These are phyloP conservation scores for Coleophora flavipennella DNA, from an alignment of 2,888 invertebrate genomes.

Conservation along the genomic window DNA sequence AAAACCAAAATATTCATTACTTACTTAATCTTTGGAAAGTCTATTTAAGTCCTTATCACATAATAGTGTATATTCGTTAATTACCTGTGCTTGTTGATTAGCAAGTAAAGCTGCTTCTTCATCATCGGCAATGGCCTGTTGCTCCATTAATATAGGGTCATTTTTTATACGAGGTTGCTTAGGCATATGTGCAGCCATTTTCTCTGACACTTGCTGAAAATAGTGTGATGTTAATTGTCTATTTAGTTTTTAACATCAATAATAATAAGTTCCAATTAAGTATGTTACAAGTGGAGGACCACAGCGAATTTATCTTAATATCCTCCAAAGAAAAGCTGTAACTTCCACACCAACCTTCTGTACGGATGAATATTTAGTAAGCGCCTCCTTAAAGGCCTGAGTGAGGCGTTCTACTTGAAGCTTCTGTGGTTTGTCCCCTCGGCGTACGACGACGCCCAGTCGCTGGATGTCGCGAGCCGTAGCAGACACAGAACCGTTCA, in stretches of 20 bases:
- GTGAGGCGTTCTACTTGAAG: slow-evolving; percentile 88
- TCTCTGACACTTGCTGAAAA: slow-evolving; percentile 74
- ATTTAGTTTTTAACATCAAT: too few relatives aligned
- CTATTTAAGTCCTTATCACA: too few relatives aligned
- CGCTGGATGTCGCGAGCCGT: slow-evolving; percentile 82
- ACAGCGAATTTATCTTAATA: too few relatives aligned
- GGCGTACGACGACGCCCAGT: slow-evolving; percentile 78
- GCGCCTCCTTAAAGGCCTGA: slow-evolving; percentile 84
- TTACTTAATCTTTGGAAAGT: too few relatives aligned
- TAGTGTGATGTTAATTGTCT: too few relatives aligned
- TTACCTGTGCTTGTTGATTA: slow-evolving; percentile 66
- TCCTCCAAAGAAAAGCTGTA: too few relatives aligned
- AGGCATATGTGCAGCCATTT: slow-evolving; percentile 77
- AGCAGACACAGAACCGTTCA: slow-evolving; percentile 81
- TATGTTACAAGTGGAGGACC: too few relatives aligned
- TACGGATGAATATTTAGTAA: slow-evolving; percentile 82
- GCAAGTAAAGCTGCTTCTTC: slow-evolving; percentile 53
- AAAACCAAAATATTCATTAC: background rate
- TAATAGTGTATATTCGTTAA: too few relatives aligned
- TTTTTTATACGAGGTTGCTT: slow-evolving; percentile 37
- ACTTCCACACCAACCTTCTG: slow-evolving; percentile 83
- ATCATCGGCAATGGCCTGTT: slow-evolving; percentile 56
- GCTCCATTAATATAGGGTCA: slow-evolving; percentile 40
- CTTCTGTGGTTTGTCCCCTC: slow-evolving; percentile 84
- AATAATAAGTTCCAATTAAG: too few relatives aligned